A percentile compares a stretch with the other conserved stretches of the same genome.
phyloP scores from a whole-genome alignment of 2,797 vertebrate species.

The Caiman crocodilus region DNA sequence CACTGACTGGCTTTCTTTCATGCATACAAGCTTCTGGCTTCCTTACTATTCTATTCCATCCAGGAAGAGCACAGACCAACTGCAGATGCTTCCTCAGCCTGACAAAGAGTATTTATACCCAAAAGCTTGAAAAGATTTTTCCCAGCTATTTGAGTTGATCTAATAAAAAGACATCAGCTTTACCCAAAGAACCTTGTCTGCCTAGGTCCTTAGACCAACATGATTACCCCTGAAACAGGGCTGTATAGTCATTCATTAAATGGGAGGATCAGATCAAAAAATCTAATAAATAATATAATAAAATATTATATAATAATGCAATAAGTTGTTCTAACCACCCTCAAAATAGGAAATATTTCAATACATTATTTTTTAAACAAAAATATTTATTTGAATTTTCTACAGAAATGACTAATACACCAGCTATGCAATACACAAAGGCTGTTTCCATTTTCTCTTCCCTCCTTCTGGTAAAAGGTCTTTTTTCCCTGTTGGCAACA shows the following conservation, averaged over 20 bases:
- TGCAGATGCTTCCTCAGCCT: too few species aligned
- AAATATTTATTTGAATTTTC: slow-evolving; percentile 46
- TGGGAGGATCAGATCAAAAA: slow-evolving; percentile 52
- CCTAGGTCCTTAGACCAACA: too few species aligned
- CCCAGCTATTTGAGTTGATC: too few species aligned
- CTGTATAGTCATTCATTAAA: slow-evolving; percentile 48
- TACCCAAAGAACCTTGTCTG: too few species aligned
- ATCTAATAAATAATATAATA: slow-evolving; percentile 45
- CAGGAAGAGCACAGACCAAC: too few species aligned
- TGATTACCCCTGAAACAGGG: not conserved
- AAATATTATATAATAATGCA: slow-evolving; percentile 11
- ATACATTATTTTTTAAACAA: slow-evolving; percentile 20
- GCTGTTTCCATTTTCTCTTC: slow-evolving; percentile 36
- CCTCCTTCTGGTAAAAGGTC: not conserved
- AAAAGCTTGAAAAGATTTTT: too few species aligned
- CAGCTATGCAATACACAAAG: not conserved
- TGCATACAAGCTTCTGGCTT: too few species aligned
- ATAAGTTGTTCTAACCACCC: slow-evolving; percentile 1
- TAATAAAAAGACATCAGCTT: too few species aligned
- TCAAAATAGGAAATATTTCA: slow-evolving; percentile 3
- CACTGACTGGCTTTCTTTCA: too few species aligned
- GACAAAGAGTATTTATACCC: too few species aligned
- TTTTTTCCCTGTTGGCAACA: slow-evolving; percentile 14
- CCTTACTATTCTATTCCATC: too few species aligned
- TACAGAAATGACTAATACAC: slow-evolving; percentile 11